Evolutionary conservation across 2,797 vertebrate genomes (phyloP).

Genomic region (Serranus cabrilla): DNA sequence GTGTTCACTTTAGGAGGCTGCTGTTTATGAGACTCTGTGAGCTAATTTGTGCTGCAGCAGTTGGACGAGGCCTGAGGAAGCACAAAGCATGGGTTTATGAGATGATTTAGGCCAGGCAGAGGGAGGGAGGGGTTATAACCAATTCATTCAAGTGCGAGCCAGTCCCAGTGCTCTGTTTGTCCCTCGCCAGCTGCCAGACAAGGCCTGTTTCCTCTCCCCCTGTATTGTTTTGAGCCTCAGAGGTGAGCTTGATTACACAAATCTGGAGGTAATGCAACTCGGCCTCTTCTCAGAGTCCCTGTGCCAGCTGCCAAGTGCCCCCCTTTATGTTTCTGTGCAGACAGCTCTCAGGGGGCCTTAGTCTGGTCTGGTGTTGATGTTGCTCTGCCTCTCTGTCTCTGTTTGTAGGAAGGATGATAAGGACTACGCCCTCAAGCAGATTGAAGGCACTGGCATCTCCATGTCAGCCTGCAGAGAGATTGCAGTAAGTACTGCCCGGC

Average conservation of each 20-base stretch:
- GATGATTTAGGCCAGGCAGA: constrained; percentile 62
- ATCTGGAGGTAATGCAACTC: constrained; percentile 80
- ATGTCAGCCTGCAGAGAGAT: constrained; percentile 99
- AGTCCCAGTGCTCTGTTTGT: constrained; percentile 72
- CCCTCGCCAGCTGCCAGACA: constrained; percentile 75
- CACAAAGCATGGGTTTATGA: constrained; percentile 76
- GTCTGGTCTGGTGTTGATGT: constrained; percentile 74
- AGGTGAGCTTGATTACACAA: constrained; percentile 84
- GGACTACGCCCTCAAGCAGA: constrained; percentile 99
- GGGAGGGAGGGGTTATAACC: constrained; percentile 51
- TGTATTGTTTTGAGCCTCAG: constrained; percentile 75
- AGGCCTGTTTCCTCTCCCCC: constrained; percentile 64
- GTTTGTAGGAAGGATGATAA: constrained; percentile 98
- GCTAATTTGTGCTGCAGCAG: constrained; percentile 72
- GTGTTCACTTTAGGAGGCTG: constrained; percentile 65
- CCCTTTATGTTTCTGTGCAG: constrained; percentile 63
- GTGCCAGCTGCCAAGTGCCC: constrained; percentile 74
- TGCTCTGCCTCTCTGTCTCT: constrained; percentile 69
- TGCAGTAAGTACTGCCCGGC: constrained; percentile 91
- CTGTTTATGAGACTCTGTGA: constrained; percentile 72
- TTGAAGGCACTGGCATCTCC: constrained; percentile 99
- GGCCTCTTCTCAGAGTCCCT: constrained; percentile 58
- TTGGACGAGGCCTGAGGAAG: constrained; percentile 61
- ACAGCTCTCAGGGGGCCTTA: constrained; percentile 55
- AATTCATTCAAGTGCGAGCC: constrained; percentile 65